Evolutionary conservation across 2,797 vertebrate genomes (phyloP).

Genomic region (Onychomys leucogaster): DNA sequence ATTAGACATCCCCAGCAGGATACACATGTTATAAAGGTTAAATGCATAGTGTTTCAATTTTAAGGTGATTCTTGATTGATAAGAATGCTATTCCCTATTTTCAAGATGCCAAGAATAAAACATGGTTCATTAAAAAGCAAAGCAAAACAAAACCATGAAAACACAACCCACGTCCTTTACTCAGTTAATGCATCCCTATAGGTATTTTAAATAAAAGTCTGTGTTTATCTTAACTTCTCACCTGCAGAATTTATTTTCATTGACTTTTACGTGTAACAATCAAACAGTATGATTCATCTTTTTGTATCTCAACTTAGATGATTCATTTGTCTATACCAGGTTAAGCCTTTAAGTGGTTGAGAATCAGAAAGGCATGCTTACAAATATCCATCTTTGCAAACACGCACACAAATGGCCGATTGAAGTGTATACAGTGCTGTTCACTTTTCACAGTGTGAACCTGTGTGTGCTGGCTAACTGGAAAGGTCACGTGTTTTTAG

Average conservation of each 20-base stretch:
- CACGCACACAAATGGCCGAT: background rate
- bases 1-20: background rate
- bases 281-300: background rate
- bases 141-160: background rate
- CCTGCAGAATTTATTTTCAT: constrained; percentile 23
- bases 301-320: background rate
- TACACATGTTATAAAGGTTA: constrained; percentile 70
- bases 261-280: background rate
- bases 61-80: constrained; percentile 55
- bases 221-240: background rate
- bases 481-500: background rate
- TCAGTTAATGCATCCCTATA: background rate
- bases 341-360: background rate
- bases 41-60: constrained; percentile 38
- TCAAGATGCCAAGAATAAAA: constrained; percentile 52
- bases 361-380: background rate
- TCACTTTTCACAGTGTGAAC: background rate
- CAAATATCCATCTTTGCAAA: background rate
- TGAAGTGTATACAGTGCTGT: background rate
- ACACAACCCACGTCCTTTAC: background rate
- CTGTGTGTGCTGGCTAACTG: background rate
- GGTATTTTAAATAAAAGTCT: constrained; percentile 54
- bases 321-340: constrained; percentile 36
- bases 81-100: constrained; percentile 64
- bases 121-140: constrained; percentile 66